phyloP scores from a whole-genome alignment of 2,113 vertebrate genomes.

The Carassius auratus region DNA sequence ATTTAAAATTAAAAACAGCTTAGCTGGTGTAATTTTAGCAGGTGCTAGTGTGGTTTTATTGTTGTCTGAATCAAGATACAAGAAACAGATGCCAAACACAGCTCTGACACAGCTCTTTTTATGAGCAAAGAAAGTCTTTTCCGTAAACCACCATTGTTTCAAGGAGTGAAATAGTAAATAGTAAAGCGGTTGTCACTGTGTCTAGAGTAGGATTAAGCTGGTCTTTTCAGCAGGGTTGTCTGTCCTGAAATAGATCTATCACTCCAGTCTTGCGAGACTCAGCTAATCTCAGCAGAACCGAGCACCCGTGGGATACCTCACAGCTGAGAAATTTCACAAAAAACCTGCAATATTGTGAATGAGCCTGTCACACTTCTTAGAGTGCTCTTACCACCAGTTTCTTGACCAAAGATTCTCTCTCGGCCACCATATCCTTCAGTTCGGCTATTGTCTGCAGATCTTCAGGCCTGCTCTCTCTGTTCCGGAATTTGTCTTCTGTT shows the following conservation, averaged over 20 bases:
- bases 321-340: not conserved
- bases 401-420: slow-evolving; percentile 95
- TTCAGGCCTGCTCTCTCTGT: slow-evolving; percentile 93
- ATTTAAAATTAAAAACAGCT: not conserved
- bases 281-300: not conserved
- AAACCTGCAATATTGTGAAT: not conserved
- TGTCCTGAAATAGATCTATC: slow-evolving; percentile 10
- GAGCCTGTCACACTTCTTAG: not conserved
- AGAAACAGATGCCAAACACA: not conserved
- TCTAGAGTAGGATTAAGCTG: not conserved
- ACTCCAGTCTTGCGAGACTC: not conserved
- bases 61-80: not conserved
- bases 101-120: not conserved
- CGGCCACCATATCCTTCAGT: slow-evolving; percentile 93
- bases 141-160: not conserved
- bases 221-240: slow-evolving; percentile 9
- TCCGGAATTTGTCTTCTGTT: slow-evolving; percentile 94
- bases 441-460: slow-evolving; percentile 95
- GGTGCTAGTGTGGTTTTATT: not conserved
- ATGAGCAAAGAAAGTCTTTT: not conserved
- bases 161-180: not conserved
- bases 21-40: not conserved
- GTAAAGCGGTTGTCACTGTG: not conserved
- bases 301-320: not conserved
- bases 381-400: slow-evolving; percentile 91